Conservation (phyloP, 2,113 vertebrate genomes). For the Eurypyga helias region DNA sequence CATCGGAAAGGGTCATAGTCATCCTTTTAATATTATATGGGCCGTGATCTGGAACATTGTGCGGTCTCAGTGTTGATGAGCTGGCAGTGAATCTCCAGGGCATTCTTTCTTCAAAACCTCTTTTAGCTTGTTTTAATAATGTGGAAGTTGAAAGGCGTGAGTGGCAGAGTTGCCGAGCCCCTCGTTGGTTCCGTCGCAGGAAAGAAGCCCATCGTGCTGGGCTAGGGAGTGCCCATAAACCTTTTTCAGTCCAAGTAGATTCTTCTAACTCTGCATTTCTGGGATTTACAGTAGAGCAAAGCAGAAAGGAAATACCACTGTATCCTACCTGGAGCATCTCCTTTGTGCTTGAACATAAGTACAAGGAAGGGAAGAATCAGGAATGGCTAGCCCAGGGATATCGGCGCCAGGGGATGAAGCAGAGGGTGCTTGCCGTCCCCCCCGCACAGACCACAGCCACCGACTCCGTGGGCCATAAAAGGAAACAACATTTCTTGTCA, state of each 20-base stretch:
- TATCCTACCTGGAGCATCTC: background rate
- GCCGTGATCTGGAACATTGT: rapidly evolving
- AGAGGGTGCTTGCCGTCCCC: rapidly evolving
- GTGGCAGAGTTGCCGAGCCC: background rate
- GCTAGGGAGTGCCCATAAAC: background rate
- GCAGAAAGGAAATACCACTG: background rate
- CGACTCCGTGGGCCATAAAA: background rate
- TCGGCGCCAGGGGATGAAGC: rapidly evolving
- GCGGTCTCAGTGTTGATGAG: background rate
- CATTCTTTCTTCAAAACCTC: background rate
- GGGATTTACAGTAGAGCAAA: background rate
- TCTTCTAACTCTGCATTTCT: background rate
- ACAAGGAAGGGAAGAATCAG: background rate
- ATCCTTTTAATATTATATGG: background rate
- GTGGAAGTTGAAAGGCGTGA: background rate
- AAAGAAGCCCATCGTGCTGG: background rate
- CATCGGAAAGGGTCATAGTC: background rate
- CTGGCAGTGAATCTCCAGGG: background rate
- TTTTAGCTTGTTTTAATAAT: background rate
- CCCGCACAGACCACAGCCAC: background rate
- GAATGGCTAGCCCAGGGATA: background rate
- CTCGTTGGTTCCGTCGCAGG: background rate
- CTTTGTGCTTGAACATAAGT: background rate
- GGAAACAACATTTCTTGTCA: constrained; percentile 17
- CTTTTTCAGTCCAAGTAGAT: rapidly evolving